Conservation (phyloP, 1,140 invertebrate genomes). For the Uloborus diversus region DNA sequence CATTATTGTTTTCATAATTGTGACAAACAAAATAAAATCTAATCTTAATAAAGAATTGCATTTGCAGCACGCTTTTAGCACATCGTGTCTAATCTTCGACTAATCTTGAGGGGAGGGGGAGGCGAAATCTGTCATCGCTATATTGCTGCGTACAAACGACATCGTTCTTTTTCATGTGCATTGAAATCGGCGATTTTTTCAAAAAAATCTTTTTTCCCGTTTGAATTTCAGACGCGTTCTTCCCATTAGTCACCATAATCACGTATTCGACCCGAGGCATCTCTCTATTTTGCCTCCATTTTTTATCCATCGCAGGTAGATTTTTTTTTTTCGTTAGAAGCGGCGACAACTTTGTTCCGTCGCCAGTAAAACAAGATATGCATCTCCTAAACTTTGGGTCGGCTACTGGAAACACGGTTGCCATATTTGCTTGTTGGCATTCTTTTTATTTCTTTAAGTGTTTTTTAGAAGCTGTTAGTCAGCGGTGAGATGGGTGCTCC, state of each 20-base stretch:
- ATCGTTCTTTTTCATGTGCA: no score
- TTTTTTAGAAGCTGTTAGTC: no score
- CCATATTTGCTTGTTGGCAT: background rate
- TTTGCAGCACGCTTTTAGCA: no score
- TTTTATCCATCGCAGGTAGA: background rate
- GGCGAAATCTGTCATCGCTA: constrained; percentile 20
- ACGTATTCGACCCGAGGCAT: constrained; percentile 24
- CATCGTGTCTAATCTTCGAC: no score
- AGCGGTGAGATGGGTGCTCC: no score
- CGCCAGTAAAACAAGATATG: constrained; percentile 38
- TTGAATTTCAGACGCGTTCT: constrained; percentile 32
- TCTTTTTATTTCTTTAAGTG: background rate
- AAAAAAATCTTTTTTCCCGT: no score
- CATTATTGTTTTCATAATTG: no score
- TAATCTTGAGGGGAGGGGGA: no score
- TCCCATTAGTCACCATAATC: constrained; percentile 40
- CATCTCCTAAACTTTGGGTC: constrained; percentile 8
- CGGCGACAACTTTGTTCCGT: constrained; percentile 50
- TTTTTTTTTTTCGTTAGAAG: background rate
- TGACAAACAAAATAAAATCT: no score
- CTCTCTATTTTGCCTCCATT: background rate
- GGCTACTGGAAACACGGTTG: constrained; percentile 26
- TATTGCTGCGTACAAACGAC: background rate
- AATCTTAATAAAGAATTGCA: no score
- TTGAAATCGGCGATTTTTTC: no score